Conservation (phyloP, 23 tunicate species). For the Ascidia mentula region DNA sequence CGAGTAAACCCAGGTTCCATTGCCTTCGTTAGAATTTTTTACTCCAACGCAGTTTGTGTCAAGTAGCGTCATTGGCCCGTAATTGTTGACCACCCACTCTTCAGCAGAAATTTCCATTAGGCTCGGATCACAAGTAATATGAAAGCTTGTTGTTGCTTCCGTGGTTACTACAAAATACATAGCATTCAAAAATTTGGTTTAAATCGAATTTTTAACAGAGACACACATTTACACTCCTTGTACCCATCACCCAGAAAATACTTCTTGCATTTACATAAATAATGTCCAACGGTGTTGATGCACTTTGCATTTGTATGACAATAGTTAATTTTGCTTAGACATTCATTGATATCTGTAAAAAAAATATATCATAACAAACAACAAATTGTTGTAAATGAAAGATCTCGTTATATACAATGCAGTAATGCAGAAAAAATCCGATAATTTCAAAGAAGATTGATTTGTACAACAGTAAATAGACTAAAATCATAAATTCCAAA, state of each 20-base stretch:
- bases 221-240: not conserved
- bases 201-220: not conserved
- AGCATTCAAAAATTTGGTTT: not conserved
- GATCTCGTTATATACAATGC: too few species aligned
- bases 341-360: not conserved
- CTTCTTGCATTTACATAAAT: not conserved
- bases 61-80: not conserved
- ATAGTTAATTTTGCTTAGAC: not conserved
- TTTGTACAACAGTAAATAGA: too few species aligned
- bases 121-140: not conserved
- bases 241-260: not conserved
- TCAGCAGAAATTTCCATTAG: not conserved
- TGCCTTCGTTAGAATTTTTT: not conserved
- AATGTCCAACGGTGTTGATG: not conserved
- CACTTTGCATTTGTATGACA: not conserved
- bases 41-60: not conserved
- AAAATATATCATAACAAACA: too few species aligned
- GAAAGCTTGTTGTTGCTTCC: not conserved
- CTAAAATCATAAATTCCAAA: too few species aligned
- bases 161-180: not conserved
- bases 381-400: too few species aligned
- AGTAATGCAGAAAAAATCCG: not conserved
- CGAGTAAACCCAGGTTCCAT: conserved; percentile 7
- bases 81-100: not conserved
- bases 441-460: too few species aligned